Percentiles rank a stretch among this genome's conserved stretches.
These are phyloP conservation scores for Apotomis turbidana DNA, from an alignment of 2,888 invertebrate genomes.

Conservation along the genomic window DNA sequence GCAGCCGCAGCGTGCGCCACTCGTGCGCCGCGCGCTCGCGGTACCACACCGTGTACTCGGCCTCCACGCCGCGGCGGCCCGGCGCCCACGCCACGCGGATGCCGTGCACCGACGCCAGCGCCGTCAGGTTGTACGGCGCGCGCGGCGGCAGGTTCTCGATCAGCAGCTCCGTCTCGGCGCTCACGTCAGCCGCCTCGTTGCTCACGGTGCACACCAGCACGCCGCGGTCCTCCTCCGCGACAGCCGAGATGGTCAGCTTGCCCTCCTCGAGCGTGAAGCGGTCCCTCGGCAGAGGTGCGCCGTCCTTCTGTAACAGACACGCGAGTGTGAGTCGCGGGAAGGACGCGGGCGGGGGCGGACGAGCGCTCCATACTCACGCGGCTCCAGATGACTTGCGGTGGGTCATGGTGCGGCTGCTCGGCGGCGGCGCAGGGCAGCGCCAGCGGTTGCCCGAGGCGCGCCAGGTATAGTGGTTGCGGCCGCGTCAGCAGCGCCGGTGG, in stretches of 20 bases:
- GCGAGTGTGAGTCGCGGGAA: neutral
- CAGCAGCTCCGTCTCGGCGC: conserved; percentile 90
- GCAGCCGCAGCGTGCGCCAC: conserved; percentile 92
- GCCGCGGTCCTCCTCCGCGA: conserved; percentile 94
- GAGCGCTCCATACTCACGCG: conserved; percentile 48
- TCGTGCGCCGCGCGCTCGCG: conserved; percentile 88
- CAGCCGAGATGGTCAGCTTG: conserved; percentile 92
- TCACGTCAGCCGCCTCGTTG: conserved; percentile 94
- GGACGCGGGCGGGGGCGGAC: neutral
- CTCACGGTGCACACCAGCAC: conserved; percentile 92
- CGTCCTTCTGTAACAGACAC: conserved; percentile 86
- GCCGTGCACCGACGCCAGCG: conserved; percentile 87
- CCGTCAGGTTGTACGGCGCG: conserved; percentile 94
- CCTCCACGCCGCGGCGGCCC: conserved; percentile 59
- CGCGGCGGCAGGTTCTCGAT: conserved; percentile 95
- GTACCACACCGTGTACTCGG: conserved; percentile 93
- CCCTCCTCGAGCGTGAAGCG: conserved; percentile 88
- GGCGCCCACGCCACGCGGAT: conserved; percentile 93
- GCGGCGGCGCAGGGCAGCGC: conserved; percentile 92
- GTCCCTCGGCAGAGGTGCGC: conserved; percentile 86
- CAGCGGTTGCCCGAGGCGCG: conserved; percentile 90
- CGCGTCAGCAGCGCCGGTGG: conserved; percentile 92
- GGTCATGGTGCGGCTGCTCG: conserved; percentile 75
- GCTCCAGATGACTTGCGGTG: conserved; percentile 56
- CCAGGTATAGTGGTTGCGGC: conserved; percentile 93